phyloP scores from a whole-genome alignment of 2,888 invertebrate species.

The Meganola albula region DNA sequence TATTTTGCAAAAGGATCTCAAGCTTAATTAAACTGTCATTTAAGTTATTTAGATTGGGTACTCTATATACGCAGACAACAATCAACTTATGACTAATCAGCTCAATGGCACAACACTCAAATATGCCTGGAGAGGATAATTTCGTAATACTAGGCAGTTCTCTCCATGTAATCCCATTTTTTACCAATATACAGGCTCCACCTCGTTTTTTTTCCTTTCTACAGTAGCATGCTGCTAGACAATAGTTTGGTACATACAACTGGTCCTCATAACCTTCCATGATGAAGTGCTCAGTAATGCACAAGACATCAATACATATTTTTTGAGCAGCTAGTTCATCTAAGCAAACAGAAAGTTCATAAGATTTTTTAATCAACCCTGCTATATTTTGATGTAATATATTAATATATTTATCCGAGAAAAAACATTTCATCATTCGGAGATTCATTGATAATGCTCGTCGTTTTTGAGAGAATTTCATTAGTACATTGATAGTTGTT shows the following conservation, averaged over 20 bases:
- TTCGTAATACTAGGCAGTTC: background rate
- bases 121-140: background rate
- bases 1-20: background rate
- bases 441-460: too few relatives aligned
- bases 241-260: background rate
- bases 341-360: slow-evolving; percentile 1
- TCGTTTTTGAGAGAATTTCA: too few relatives aligned
- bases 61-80: background rate
- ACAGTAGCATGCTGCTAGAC: slow-evolving; percentile 1
- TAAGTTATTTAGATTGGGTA: background rate
- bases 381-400: slow-evolving; percentile 4
- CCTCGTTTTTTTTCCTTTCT: slow-evolving; percentile 1
- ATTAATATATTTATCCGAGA: slow-evolving; percentile 2
- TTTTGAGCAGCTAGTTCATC: background rate
- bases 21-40: background rate
- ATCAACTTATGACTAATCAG: background rate
- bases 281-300: slow-evolving; percentile 3
- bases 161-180: background rate
- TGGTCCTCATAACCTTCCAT: slow-evolving; percentile 1
- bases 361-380: background rate
- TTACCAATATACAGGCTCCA: slow-evolving; percentile 1
- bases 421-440: background rate
- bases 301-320: background rate
- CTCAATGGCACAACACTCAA: slow-evolving; percentile 1
- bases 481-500: too few relatives aligned